Evolutionary conservation across 2,888 invertebrate species (phyloP).

Genomic region (Scotopteryx bipunctaria): DNA sequence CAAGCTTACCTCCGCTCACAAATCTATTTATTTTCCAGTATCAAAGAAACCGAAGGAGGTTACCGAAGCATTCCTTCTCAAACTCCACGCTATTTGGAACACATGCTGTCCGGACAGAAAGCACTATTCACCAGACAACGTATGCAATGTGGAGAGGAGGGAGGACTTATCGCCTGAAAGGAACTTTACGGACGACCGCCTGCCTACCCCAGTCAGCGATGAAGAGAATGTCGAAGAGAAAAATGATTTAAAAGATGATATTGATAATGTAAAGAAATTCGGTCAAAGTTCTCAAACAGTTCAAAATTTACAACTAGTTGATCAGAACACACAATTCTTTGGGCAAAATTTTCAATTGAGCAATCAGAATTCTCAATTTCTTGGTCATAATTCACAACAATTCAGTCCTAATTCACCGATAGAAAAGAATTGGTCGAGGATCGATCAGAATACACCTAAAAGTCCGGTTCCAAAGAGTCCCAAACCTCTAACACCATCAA

Average conservation of each 20-base stretch:
- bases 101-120: constrained; percentile 65
- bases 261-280: neutral
- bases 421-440: neutral
- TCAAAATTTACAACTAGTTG: constrained; percentile 14
- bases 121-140: constrained; percentile 44
- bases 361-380: constrained; percentile 13
- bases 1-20: too few relatives aligned
- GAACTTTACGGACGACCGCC: constrained; percentile 54
- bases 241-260: neutral
- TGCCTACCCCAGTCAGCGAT: constrained; percentile 56
- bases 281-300: constrained; percentile 5
- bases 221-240: constrained; percentile 42
- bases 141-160: constrained; percentile 46
- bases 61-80: constrained; percentile 50
- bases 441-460: neutral
- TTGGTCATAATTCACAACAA: constrained; percentile 10
- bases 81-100: constrained; percentile 63
- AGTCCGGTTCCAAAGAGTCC: constrained; percentile 6
- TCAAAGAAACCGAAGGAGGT: constrained; percentile 60
- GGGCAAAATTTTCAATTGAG: neutral
- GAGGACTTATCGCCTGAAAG: constrained; percentile 55
- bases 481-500: constrained; percentile 2
- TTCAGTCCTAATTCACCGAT: neutral
- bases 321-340: constrained; percentile 9
- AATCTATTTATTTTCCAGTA: too few relatives aligned